Evolutionary conservation across 2,797 vertebrate genomes (phyloP).

Genomic region (Hafferia zeledoni): DNA sequence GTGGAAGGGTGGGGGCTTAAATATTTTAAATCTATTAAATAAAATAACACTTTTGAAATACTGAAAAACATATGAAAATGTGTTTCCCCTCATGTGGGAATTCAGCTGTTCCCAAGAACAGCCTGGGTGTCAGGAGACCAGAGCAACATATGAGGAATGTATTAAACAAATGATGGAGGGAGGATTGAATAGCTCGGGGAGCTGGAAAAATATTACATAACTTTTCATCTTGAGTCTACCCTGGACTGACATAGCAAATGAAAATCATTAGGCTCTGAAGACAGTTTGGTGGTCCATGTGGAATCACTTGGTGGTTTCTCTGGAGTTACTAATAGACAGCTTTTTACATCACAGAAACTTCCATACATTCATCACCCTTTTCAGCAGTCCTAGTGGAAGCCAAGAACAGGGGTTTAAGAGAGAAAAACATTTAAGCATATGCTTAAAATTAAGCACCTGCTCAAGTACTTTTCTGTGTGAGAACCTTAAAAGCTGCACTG

Average conservation of each 20-base stretch:
- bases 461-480: constrained; percentile 45
- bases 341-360: constrained; percentile 65
- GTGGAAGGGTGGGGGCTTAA: not conserved
- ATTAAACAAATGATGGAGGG: constrained; percentile 60
- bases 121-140: constrained; percentile 57
- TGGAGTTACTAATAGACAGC: constrained; percentile 59
- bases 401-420: constrained; percentile 39
- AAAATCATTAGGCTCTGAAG: constrained; percentile 64
- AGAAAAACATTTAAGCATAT: constrained; percentile 43
- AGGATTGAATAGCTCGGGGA: not conserved
- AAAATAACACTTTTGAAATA: constrained; percentile 49
- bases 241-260: constrained; percentile 28
- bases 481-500: not conserved
- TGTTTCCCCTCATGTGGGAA: constrained; percentile 54
- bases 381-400: constrained; percentile 1
- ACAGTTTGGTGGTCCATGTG: constrained; percentile 54
- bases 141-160: constrained; percentile 64
- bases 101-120: constrained; percentile 66
- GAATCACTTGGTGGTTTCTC: constrained; percentile 68
- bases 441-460: constrained; percentile 61
- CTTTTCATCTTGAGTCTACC: constrained; percentile 45
- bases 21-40: constrained; percentile 61
- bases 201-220: constrained; percentile 59
- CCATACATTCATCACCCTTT: constrained; percentile 58
- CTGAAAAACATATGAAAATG: constrained; percentile 53